Base-by-base conservation (phyloP, 2,888 invertebrate genomes). In the Molanna angustata region DNA sequence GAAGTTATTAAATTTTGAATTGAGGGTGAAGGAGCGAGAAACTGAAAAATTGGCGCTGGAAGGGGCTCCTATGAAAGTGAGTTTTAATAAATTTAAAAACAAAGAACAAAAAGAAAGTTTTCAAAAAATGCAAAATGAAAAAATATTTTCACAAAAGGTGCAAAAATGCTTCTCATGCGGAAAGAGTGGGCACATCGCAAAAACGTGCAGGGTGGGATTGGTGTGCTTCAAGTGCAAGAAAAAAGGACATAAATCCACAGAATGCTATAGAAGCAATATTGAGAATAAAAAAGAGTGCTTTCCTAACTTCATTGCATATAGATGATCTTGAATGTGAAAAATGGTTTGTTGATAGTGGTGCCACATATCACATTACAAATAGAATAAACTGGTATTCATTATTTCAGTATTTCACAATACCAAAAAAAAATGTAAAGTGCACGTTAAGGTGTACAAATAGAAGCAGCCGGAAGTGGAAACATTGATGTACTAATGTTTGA, bases 321-420 rank as follows among this genome's bases (percentile, higher is more conserved):
- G 11, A 6, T 13, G 33, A 11, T 11, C 4, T 6, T 33, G 11
- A 33, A 4, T 11, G 4, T 6, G 33, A 33, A 13, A 18, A 37
- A 37, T 37, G 37, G 37, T 37, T 16, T 37, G 37, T 37, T 2
- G 37, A 37, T 13, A 37, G 37, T 37, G 37, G 37, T 17, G 33
- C 33, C 11, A 13, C 33, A 3, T 14, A 33, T 14, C 37, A 37
- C 18, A 37, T 37, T 4, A 37, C 37, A 17, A 37, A 37, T 17
- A 37, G 37, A 37, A 6, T 16, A 37, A 18, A 37, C 18, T 37
- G 37, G 37, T 37, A 6, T 17, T 6, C 37, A 17, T 37, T 18
- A 3, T 37, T 6, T 17, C 16, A 37, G 3, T 4, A 37, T 6
- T 37, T 37, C 18, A 4, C 14, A 6, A 37, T 17, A 16, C 37